Evolutionary conservation across 2,797 vertebrate species (phyloP).

Genomic region (Crenuchus spilurus): DNA sequence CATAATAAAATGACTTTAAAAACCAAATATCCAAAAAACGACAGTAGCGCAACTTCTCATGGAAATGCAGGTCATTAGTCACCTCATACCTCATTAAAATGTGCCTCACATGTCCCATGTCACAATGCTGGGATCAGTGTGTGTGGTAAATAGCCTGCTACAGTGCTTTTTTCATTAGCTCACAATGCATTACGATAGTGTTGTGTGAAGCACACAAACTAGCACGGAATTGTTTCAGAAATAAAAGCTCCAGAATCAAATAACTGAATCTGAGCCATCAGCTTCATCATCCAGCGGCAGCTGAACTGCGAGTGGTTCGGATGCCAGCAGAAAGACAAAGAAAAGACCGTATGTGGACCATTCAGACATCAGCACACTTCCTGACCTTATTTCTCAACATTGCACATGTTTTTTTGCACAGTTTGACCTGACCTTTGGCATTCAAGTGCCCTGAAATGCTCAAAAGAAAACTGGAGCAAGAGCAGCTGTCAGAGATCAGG

Average conservation of each 20-base stretch:
- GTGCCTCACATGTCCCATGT: not conserved
- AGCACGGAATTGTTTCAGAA: constrained; percentile 9
- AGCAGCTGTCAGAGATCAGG: constrained; percentile 28
- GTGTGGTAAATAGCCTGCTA: too few species aligned
- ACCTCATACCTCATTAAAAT: not conserved
- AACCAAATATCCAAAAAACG: too few species aligned
- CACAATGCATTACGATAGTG: too few species aligned
- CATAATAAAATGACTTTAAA: not conserved
- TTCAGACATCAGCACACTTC: constrained; percentile 9
- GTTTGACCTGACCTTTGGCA: constrained; percentile 43
- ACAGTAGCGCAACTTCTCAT: too few species aligned
- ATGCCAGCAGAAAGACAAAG: constrained; percentile 16
- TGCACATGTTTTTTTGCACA: constrained; percentile 16
- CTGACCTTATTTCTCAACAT: constrained; percentile 11
- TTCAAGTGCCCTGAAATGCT: constrained; percentile 30
- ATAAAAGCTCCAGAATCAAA: constrained; percentile 1
- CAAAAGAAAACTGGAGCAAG: constrained; percentile 16
- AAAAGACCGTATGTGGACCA: constrained; percentile 9
- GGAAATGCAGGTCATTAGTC: not conserved
- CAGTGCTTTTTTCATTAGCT: too few species aligned
- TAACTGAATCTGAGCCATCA: constrained; percentile 18
- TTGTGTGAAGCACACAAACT: too few species aligned
- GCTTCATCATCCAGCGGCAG: constrained; percentile 8
- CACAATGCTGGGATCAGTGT: not conserved
- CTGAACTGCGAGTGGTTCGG: not conserved